Base-by-base conservation (phyloP, 2,797 vertebrate species). In the Hylomyscus alleni region DNA sequence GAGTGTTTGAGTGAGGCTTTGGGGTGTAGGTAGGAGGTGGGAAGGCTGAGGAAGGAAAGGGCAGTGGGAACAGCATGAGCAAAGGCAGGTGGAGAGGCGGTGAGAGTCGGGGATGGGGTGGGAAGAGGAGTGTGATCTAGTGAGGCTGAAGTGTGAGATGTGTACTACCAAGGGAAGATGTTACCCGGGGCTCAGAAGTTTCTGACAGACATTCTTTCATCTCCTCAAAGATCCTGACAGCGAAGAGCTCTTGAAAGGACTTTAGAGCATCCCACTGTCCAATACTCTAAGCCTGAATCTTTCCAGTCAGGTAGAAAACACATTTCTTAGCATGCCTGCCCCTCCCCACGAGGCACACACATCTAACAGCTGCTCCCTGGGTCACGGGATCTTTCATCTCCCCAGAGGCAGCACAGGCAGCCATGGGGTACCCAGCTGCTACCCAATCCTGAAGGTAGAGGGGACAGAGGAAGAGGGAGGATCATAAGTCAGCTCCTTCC, bases 281-380 rank as follows among this genome's bases (percentile, higher is more conserved):
- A 17, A 7, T 69, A 82, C 40, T 95, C 44, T n/a, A 69, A 85
- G 95, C 65, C 72, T 73, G 83, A 24, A 50, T 52, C 72, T 58
- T 89, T 89, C 40, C 40, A 26, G 76, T 89, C 62, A 76, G 62
- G 77, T 60, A 84, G 95, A 94, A 94, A 91, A 93, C 31, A 26
- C 22, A 82, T 31, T 80, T 67, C 62, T 65, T 8, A 7, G 62
- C 72, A 78, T 5, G 4, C 5, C 60, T 0, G 72, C 37, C 80
- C 50, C 52, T 52, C 37, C 80, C 50, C 52, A 52, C 14, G 0
- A 8, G 26, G 19, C 47, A 85, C 76, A 52, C 34, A 90, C 65
- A 56, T 37, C 87, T 90, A 40, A 60, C 50, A 72, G 81, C 29
- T 22, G 65, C 47, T 90, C 7, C 77, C 9, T 50, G 31, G 58